These are phyloP conservation scores for Carposina sasakii DNA, from an alignment of 1,140 invertebrate species.

Conservation along the genomic window DNA sequence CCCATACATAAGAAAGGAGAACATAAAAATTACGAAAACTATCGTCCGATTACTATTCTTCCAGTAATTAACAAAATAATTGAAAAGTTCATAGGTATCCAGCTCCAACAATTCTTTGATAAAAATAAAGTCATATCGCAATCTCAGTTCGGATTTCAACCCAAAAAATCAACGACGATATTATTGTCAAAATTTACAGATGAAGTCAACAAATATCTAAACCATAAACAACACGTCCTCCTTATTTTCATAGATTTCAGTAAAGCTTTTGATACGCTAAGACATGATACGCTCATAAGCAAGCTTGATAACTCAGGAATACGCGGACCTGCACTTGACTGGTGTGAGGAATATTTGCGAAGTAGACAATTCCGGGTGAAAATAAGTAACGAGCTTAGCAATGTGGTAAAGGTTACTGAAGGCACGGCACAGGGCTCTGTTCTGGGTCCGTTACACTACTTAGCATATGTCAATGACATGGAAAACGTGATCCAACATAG, in stretches of 20 bases:
- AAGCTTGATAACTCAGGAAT: background rate
- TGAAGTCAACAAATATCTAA: background rate
- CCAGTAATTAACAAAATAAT: background rate
- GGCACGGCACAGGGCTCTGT: conserved; percentile 3
- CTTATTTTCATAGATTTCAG: conserved; percentile 3
- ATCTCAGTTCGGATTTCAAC: background rate
- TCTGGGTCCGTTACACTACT: background rate
- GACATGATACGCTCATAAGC: background rate
- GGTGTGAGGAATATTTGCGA: background rate
- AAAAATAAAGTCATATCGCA: background rate
- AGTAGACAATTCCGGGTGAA: background rate
- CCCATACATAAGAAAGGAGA: conserved; percentile 1
- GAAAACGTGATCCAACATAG: background rate
- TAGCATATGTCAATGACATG: background rate
- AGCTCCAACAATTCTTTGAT: background rate
- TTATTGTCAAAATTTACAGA: conserved; percentile 1
- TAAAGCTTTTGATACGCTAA: conserved; percentile 1
- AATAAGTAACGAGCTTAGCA: background rate
- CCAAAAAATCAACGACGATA: background rate
- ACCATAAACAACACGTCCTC: background rate
- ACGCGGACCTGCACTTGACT: background rate
- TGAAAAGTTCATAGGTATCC: background rate
- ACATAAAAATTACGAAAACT: background rate
- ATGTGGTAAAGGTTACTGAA: background rate
- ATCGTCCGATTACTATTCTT: conserved; percentile 2